These are phyloP conservation scores for Mesorhabditis belari DNA, from an alignment of 2,888 invertebrate genomes.

Conservation along the genomic window DNA sequence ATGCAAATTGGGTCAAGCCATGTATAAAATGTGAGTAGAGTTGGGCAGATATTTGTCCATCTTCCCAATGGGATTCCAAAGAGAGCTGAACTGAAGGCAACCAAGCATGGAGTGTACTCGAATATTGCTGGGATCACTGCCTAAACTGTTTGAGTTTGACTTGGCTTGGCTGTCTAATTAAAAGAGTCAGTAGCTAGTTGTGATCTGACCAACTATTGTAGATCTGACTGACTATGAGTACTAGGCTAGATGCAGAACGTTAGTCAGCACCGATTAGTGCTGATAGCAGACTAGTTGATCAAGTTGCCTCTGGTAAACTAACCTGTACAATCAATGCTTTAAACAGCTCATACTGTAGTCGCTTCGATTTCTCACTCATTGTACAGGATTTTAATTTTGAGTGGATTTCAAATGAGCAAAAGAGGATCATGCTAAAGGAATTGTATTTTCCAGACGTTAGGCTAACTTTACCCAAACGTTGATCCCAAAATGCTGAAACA, in stretches of 20 bases:
- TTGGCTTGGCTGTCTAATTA: no score
- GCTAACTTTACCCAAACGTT: background rate
- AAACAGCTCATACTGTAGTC: background rate
- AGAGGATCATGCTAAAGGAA: background rate
- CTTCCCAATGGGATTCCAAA: background rate
- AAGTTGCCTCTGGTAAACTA: no score
- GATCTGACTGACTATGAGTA: no score
- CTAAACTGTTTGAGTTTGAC: no score
- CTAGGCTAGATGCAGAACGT: no score
- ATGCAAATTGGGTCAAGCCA: background rate
- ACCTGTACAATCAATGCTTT: background rate
- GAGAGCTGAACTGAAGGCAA: background rate
- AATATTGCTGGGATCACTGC: background rate
- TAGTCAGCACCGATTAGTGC: no score
- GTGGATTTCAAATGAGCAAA: background rate
- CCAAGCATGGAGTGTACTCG: background rate
- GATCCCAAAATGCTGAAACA: background rate
- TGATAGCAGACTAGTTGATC: no score
- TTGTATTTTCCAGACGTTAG: background rate
- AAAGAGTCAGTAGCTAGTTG: no score
- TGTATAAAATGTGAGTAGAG: background rate
- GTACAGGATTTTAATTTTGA: background rate
- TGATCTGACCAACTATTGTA: no score
- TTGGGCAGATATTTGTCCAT: background rate
- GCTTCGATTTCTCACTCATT: background rate